Conservation (phyloP, 2,797 vertebrate species). For the Rhinoraja longicauda region DNA sequence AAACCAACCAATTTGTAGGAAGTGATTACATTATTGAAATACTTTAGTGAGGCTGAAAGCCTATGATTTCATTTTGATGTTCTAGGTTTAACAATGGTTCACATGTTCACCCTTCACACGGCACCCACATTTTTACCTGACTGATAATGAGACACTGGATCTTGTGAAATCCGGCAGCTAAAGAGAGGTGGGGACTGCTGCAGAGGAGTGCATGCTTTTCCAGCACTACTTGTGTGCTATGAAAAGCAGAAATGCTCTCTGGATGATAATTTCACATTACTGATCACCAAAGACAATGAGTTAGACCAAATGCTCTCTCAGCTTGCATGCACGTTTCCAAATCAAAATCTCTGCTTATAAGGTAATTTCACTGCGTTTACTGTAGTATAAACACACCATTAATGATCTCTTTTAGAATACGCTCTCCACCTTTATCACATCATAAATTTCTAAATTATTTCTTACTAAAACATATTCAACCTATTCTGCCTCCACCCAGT, state of each 20-base stretch:
- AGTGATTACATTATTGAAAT: neutral
- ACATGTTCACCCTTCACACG: no score
- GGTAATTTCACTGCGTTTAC: neutral
- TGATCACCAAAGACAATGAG: neutral
- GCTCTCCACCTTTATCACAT: neutral
- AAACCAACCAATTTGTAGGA: neutral
- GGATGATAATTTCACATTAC: no score
- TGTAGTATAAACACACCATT: neutral
- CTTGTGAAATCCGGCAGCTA: neutral
- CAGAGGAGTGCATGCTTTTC: neutral
- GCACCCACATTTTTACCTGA: no score
- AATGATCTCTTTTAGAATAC: neutral
- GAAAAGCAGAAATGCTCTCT: no score
- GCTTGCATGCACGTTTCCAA: neutral
- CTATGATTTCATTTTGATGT: neutral
- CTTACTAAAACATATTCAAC: neutral
- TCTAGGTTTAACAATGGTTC: no score
- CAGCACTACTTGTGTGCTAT: neutral
- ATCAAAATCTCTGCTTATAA: neutral
- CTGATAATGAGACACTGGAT: no score
- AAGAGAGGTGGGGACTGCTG: neutral
- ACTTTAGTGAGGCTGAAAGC: neutral
- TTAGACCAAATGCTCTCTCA: neutral
- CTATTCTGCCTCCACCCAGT: neutral
- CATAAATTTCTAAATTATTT: neutral